Evolutionary conservation across 2,113 vertebrate species (phyloP).

Genomic region (Recurvirostra avosetta): DNA sequence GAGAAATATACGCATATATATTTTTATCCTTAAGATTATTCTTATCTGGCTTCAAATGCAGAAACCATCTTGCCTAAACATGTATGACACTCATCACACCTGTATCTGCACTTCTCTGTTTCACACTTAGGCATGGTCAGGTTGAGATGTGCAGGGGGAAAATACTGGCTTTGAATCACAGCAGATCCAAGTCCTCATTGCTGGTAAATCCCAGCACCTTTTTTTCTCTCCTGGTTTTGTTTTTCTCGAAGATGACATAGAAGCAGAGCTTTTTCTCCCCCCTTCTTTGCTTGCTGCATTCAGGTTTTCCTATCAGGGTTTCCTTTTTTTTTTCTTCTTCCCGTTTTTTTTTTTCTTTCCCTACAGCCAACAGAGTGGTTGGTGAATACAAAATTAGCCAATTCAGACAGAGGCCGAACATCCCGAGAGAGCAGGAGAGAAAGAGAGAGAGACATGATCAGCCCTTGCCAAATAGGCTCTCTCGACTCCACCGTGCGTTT

Average conservation of each 20-base stretch:
- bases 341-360: neutral
- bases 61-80: neutral
- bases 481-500: neutral
- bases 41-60: constrained; percentile 36
- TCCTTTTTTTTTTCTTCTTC: neutral
- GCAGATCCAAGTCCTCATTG: neutral
- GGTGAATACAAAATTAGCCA: constrained; percentile 54
- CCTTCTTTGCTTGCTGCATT: neutral
- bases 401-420: constrained; percentile 34
- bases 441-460: constrained; percentile 15
- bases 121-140: neutral
- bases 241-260: neutral
- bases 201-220: neutral
- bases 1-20: neutral
- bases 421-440: constrained; percentile 12
- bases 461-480: neutral
- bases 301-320: constrained; percentile 2
- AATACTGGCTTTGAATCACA: neutral
- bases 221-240: neutral
- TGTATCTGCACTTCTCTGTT: neutral
- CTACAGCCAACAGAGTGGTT: constrained; percentile 8
- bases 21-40: constrained; percentile 6
- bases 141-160: neutral
- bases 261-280: neutral
- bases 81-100: neutral